These are phyloP conservation scores for Pelecanus crispus DNA, from an alignment of 2,113 vertebrate species.

Conservation along the genomic window DNA sequence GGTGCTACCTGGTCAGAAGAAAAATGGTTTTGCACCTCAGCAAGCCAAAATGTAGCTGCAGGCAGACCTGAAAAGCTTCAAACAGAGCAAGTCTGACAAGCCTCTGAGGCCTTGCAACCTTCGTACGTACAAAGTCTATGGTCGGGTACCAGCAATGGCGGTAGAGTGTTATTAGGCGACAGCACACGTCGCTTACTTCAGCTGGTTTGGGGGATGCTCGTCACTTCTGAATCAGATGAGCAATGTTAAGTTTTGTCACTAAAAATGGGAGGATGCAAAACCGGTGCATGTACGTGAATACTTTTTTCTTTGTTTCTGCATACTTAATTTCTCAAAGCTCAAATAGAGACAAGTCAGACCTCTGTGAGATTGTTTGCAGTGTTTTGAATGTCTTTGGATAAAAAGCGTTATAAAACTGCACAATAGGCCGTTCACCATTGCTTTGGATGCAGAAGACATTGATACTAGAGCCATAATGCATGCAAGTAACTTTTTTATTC, in stretches of 20 bases:
- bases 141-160: neutral
- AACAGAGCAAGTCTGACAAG: neutral
- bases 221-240: neutral
- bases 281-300: rapidly evolving
- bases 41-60: neutral
- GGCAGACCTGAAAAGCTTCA: neutral
- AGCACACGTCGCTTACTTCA: neutral
- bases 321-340: neutral
- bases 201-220: neutral
- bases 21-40: neutral
- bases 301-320: neutral
- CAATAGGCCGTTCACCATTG: neutral
- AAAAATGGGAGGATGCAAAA: neutral
- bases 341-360: neutral
- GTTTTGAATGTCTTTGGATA: neutral
- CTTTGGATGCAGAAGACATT: neutral
- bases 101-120: neutral
- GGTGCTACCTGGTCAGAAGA: neutral
- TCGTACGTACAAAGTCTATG: no score
- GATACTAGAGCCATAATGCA: neutral
- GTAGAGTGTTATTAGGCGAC: neutral
- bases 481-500: neutral
- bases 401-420: neutral
- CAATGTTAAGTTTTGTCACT: neutral
- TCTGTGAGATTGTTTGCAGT: neutral